Evolutionary conservation across 2,113 vertebrate genomes (phyloP), one percentile per base, ranked within the genome.

Genomic region (Brachirus orientalis): DNA sequence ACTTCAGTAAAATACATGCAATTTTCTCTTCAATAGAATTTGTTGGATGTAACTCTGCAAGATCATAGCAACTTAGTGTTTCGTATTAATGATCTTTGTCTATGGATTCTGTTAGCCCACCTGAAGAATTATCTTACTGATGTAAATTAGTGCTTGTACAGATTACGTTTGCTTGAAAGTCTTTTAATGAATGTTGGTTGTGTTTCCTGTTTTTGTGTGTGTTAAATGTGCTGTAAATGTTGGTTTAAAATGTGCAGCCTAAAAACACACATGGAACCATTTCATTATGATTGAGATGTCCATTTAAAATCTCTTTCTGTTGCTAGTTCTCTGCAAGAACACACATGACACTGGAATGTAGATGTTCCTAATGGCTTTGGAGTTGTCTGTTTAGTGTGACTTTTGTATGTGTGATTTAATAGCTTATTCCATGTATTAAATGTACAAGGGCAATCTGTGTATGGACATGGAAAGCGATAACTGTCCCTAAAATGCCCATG

Each of bases 1-100:
- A 53, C 51, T 81, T 77, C 12, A 83, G 54, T 36, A 82, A 69
- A 62, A 79, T 57, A 1, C 10, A 62, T 11, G 38, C 54, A 16
- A 43, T 53, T 17, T 52, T 69, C 17, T 72, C 40, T 36, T 48
- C 37, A 47, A 59, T 58, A 20, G 44, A 2, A 45, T 71, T 16
- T 40, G 44, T 8, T 9, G 2, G 8, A 8, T 54, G 43, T 20
- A 65, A 58, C 11, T 69, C 60, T 60, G 53, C 35, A 55, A 13
- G 11, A 50, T 57, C 45, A 47, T 4, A 16, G 36, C 16, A 44
- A 54, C 37, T 46, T 54, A 57, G 18, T 40, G 36, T 64, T 45
- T 74, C 64, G 22, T 63, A 6, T 52, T 65, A 53, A 48, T 36
- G 19, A 48, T 53, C 53, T 51, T 20, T 45, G 16, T 67, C 69